A percentile compares a stretch with the other conserved stretches of the same genome.
phyloP scores from a whole-genome alignment of 2,888 invertebrate genomes.

The Dasysyrphus albostriatus region DNA sequence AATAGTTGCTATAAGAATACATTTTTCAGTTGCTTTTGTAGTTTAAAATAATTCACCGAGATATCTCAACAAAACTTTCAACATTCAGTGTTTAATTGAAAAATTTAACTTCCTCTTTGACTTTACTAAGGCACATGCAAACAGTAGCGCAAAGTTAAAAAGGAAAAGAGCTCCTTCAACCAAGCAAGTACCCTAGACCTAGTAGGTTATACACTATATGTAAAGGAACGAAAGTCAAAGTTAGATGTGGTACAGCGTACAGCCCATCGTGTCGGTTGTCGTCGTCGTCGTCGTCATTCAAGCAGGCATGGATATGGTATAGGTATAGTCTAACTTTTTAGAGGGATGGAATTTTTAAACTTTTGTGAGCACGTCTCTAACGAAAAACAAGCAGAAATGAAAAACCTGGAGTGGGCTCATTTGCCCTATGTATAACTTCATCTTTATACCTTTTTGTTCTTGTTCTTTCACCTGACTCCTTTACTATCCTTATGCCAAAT shows the following conservation, averaged over 20 bases:
- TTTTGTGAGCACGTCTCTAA: conserved; percentile 51
- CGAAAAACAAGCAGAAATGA: conserved; percentile 1
- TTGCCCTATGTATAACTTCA: conserved; percentile 35
- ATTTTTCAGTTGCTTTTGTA: not conserved
- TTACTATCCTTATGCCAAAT: conserved; percentile 6
- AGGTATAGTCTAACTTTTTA: conserved; percentile 43
- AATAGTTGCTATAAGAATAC: too few relatives aligned
- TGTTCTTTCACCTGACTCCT: conserved; percentile 13
- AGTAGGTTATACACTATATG: not conserved
- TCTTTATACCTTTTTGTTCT: conserved; percentile 39
- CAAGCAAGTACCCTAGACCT: conserved; percentile 32
- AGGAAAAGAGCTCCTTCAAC: conserved; percentile 49
- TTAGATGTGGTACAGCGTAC: conserved; percentile 11
- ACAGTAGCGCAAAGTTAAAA: conserved; percentile 40
- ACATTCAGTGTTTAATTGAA: conserved; percentile 59
- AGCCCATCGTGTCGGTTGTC: not conserved
- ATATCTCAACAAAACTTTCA: conserved; percentile 17
- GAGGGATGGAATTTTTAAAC: conserved; percentile 40
- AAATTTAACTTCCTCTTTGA: conserved; percentile 50
- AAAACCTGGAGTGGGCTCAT: conserved; percentile 32
- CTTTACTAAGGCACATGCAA: conserved; percentile 44
- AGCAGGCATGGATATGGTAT: not conserved
- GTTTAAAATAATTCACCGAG: not conserved
- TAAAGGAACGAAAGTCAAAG: conserved; percentile 36
- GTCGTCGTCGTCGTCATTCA: conserved; percentile 9